These are phyloP conservation scores for Brachionus angularis DNA, from an alignment of 1,140 invertebrate species.

Conservation along the genomic window DNA sequence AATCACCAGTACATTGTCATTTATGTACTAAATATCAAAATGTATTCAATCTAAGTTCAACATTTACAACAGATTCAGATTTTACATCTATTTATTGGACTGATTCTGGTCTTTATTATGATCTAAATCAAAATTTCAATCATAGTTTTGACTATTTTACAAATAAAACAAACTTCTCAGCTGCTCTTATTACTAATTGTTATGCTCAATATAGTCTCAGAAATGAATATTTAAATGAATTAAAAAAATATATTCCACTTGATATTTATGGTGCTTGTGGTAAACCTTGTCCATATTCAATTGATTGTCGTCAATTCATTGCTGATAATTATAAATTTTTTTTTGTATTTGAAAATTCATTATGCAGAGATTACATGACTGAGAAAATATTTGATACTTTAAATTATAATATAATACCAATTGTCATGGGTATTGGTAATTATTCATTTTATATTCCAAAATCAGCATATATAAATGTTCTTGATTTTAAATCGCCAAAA, in stretches of 20 bases:
- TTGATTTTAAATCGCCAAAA: background rate
- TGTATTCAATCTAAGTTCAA: slow-evolving; percentile 49
- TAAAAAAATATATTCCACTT: slow-evolving; percentile 45
- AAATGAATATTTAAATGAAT: slow-evolving; percentile 41
- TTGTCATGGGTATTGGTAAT: background rate
- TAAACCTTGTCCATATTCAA: background rate
- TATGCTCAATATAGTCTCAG: slow-evolving; percentile 30
- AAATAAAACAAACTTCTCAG: background rate
- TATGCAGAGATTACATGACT: slow-evolving; percentile 49
- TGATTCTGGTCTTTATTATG: background rate
- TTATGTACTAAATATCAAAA: background rate
- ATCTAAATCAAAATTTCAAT: background rate
- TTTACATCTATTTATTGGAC: slow-evolving; percentile 6
- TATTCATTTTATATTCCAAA: background rate
- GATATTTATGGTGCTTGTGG: slow-evolving; percentile 47
- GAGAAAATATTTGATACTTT: slow-evolving; percentile 49
- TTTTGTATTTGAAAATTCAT: slow-evolving; percentile 49
- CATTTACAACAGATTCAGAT: slow-evolving; percentile 48
- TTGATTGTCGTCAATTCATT: slow-evolving; percentile 35
- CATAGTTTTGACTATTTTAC: background rate
- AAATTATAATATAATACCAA: background rate
- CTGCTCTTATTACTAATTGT: slow-evolving; percentile 44
- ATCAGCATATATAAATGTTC: background rate
- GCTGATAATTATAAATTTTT: slow-evolving; percentile 49
- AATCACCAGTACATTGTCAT: background rate